phyloP scores from a whole-genome alignment of 2,797 vertebrate species.

The Cuniculus paca region DNA sequence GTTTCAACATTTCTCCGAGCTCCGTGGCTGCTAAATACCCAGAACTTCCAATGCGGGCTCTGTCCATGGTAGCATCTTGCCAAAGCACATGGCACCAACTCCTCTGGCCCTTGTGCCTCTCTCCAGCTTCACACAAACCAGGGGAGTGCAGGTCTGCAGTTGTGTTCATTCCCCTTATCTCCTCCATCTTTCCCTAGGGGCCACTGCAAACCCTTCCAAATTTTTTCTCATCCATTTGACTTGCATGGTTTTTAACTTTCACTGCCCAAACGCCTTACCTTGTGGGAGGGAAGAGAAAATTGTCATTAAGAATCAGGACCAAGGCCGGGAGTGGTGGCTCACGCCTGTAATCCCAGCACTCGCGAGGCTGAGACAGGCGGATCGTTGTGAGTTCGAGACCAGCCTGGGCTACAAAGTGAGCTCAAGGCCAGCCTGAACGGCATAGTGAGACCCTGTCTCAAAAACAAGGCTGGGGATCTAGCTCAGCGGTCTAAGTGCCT shows the following conservation, averaged over 20 bases:
- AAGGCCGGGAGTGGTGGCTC: no score
- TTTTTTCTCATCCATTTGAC: background rate
- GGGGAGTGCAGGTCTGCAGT: accelerated
- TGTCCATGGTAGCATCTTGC: background rate
- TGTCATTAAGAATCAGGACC: background rate
- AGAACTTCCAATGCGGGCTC: background rate
- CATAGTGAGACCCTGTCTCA: no score
- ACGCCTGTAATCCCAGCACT: no score
- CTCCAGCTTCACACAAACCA: background rate
- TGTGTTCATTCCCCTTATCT: background rate
- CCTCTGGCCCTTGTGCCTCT: background rate
- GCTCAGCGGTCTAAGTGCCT: no score
- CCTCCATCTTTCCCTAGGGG: background rate
- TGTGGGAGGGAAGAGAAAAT: background rate
- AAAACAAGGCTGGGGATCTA: no score
- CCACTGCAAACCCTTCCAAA: background rate
- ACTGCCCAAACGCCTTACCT: background rate
- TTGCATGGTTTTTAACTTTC: background rate
- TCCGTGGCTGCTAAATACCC: background rate
- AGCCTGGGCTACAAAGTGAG: no score
- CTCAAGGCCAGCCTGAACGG: no score
- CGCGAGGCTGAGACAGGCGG: no score
- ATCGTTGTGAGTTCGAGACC: no score
- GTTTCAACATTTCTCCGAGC: background rate
- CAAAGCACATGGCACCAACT: background rate